Evolutionary conservation across 1,140 invertebrate genomes (phyloP).

Genomic region (Thalassaphorura encarpata): DNA sequence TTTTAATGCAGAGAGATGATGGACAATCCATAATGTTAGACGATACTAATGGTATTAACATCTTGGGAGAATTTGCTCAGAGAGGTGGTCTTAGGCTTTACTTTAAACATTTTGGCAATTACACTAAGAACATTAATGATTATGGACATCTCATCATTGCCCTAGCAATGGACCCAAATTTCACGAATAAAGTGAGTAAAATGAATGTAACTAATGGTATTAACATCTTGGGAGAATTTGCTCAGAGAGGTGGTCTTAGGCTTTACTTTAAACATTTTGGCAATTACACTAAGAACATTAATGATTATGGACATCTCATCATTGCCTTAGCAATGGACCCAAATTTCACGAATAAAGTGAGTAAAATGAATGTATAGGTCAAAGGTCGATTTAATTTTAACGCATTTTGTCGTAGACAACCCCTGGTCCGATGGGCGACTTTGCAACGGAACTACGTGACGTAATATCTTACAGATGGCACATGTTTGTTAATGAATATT

Average conservation of each 20-base stretch:
- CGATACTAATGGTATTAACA: background rate
- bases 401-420: too few species aligned
- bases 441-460: constrained; percentile 7
- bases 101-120: background rate
- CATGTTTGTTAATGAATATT: constrained; percentile 1
- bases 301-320: background rate
- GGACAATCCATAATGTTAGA: too few species aligned
- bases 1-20: too few species aligned
- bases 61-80: background rate
- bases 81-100: background rate
- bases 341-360: too few species aligned
- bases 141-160: background rate
- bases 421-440: constrained; percentile 4
- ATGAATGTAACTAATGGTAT: too few species aligned
- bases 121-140: constrained; percentile 2
- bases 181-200: too few species aligned
- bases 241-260: background rate
- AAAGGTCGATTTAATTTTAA: too few species aligned
- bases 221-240: background rate
- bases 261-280: constrained; percentile 1
- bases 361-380: too few species aligned
- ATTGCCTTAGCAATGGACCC: background rate
- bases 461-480: constrained; percentile 12
- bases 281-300: background rate
- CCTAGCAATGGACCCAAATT: background rate